Evolutionary conservation across 1,140 invertebrate species (phyloP), one percentile per base, ranked within the genome.

Genomic region (Ylistrum balloti): DNA sequence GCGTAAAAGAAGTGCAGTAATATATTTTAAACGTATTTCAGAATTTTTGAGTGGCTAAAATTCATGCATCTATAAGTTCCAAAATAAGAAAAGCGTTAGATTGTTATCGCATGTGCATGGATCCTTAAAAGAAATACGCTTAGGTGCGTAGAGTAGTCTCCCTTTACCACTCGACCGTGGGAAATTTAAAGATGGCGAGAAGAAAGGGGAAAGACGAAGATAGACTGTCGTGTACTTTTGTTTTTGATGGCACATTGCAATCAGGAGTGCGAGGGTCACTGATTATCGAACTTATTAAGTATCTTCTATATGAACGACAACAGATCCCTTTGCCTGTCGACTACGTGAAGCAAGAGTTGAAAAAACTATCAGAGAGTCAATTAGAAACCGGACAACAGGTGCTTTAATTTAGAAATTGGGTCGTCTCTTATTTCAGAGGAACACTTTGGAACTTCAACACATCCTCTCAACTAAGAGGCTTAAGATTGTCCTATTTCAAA

Each of bases 111-210:
- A 45, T 1, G 41, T 45, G 41, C 41, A 1, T 17, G 41, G 10
- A 45, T 17, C 41, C 17, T 45, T 45, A 45, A 45, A 15, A 45
- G 17, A 45, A 45, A 38, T 17, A 17, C 17, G 17, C 13, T 45
- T 13, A 13, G 1, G 17, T 45, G 41, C 9, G 20, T 74, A 74
- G 56, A 74, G 56, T 74, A 17, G 17, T 74, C 56, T 74, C 56
- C 56, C 56, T 74, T 74, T 74, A 74, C 56, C 56, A n/a, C 22
- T 74, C 28, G 41, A 17, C 10, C 1, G 56, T 74, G 56, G 56
- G 56, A 74, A 74, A 74, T 74, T 74, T 74, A n/a, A 74, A 74
- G 56, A 74, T 74, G 56, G 56, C 56, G 56, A 74, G 17, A 28
- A n/a, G 56, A 9, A 74, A 74, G 56, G 56, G n/a, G 22, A 74